Conservation (phyloP, 2,113 vertebrate species). For the Centrocercus urophasianus region DNA sequence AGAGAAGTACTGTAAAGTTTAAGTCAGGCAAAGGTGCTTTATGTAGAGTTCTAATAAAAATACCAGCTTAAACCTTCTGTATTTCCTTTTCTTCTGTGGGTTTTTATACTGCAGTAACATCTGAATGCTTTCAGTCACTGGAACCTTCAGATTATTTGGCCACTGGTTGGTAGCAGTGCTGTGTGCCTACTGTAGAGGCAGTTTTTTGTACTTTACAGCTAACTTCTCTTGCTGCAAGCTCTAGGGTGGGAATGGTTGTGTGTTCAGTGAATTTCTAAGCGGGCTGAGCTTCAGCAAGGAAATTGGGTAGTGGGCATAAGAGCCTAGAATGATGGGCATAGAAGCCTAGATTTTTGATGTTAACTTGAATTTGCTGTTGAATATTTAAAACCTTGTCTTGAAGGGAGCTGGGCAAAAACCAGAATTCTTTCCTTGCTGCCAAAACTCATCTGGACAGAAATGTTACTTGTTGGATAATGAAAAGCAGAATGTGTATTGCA, state of each 20-base stretch:
- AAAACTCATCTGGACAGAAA: background rate
- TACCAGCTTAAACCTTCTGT: slow-evolving; percentile 49
- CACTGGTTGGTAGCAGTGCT: background rate
- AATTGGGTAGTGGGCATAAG: background rate
- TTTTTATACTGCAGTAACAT: background rate
- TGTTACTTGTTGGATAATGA: background rate
- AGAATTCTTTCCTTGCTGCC: background rate
- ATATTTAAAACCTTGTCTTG: background rate
- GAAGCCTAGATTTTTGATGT: background rate
- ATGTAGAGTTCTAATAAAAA: slow-evolving; percentile 72
- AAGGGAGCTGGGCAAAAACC: background rate
- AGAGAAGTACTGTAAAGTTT: slow-evolving; percentile 37
- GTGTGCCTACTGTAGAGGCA: background rate
- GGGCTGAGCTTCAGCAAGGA: background rate
- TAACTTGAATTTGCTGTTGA: background rate
- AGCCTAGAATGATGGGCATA: background rate
- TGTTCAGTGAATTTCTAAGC: background rate
- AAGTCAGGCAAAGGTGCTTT: slow-evolving; percentile 54
- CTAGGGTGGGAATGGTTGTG: fast-evolving
- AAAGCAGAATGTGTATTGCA: background rate
- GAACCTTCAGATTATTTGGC: background rate
- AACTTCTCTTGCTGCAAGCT: background rate
- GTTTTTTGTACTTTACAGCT: background rate
- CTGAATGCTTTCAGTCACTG: background rate
- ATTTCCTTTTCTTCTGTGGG: background rate